Evolutionary conservation across 2,888 invertebrate species (phyloP).

Genomic region (Syrista parreyssii): DNA sequence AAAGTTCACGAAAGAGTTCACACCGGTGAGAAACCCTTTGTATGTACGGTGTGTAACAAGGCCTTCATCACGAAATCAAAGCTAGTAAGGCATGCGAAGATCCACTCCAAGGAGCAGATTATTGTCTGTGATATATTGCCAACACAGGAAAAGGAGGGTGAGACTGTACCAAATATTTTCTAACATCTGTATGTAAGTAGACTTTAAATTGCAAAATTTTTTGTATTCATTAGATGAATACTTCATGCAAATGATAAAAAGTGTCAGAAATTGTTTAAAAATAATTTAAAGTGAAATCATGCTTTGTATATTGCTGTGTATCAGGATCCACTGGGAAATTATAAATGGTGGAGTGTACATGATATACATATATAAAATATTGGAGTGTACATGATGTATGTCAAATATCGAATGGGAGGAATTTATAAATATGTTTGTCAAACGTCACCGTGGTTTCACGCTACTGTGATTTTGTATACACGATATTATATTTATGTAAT

Average conservation of each 20-base stretch:
- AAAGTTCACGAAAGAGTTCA: conserved; percentile 57
- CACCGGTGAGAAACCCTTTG: conserved; percentile 56
- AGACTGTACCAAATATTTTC: not conserved
- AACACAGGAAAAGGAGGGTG: not conserved
- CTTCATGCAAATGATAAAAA: not conserved
- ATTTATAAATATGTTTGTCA: not conserved
- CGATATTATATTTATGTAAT: conserved; percentile 1
- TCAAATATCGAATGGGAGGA: not conserved
- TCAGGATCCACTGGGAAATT: not conserved
- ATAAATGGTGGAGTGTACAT: not conserved
- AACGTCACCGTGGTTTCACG: not conserved
- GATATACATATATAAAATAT: not conserved
- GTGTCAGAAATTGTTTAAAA: not conserved
- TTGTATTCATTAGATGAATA: not conserved
- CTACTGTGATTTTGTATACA: not conserved
- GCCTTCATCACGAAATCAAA: conserved; percentile 57
- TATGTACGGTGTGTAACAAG: conserved; percentile 54
- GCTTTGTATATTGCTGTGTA: not conserved
- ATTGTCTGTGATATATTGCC: conserved; percentile 10
- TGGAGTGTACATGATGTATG: not conserved
- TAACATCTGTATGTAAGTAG: not conserved
- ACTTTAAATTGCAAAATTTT: not conserved
- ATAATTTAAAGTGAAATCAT: not conserved
- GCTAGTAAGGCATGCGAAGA: conserved; percentile 53
- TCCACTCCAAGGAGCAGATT: conserved; percentile 40